Evolutionary conservation across 2,888 invertebrate species (phyloP).

Genomic region (Tenthredo mesomela): DNA sequence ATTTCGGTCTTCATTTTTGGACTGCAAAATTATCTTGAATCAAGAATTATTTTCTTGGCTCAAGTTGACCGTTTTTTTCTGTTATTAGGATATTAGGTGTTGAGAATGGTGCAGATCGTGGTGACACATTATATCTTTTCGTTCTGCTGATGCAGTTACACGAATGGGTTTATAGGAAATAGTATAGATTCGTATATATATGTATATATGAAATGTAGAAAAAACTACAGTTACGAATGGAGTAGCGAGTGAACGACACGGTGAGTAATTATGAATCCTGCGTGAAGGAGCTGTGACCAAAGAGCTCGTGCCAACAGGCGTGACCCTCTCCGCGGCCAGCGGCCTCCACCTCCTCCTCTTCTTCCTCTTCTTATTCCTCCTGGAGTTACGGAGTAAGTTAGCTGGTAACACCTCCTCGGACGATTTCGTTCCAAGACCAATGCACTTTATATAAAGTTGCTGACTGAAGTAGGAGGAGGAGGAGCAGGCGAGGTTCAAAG

Average conservation of each 20-base stretch:
- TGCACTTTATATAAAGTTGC: constrained; percentile 20
- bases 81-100: too few species aligned
- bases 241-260: constrained; percentile 53
- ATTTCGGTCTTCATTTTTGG: too few species aligned
- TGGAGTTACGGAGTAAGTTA: constrained; percentile 47
- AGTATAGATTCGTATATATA: constrained; percentile 24
- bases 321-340: constrained; percentile 64
- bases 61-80: too few species aligned
- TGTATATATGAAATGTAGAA: background rate
- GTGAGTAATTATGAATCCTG: constrained; percentile 72
- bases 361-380: constrained; percentile 58
- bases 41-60: too few species aligned
- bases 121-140: too few species aligned
- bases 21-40: too few species aligned
- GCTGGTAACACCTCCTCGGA: constrained; percentile 48
- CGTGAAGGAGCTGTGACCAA: constrained; percentile 72
- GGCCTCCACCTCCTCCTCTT: constrained; percentile 54
- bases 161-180: background rate
- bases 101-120: too few species aligned
- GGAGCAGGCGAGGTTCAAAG: background rate
- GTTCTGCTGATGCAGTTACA: too few species aligned
- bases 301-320: constrained; percentile 75
- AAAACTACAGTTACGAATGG: constrained; percentile 55
- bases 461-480: background rate
- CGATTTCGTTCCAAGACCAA: constrained; percentile 46